These are phyloP conservation scores for Pollenia labialis DNA, from an alignment of 2,888 invertebrate genomes.

Conservation along the genomic window DNA sequence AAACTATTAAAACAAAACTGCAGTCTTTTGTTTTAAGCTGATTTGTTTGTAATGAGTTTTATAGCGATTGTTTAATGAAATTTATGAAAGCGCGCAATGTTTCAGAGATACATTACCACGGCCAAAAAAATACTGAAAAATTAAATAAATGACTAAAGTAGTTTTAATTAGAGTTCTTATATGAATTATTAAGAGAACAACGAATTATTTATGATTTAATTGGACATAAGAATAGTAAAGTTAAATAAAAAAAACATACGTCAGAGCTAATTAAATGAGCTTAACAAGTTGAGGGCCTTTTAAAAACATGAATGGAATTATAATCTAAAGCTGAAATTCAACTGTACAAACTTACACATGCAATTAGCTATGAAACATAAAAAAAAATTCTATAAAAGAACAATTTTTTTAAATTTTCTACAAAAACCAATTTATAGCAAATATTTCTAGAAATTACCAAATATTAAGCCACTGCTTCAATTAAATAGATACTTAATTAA, in stretches of 20 bases:
- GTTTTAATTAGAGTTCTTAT: constrained; percentile 64
- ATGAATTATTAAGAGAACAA: constrained; percentile 56
- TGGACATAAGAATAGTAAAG: constrained; percentile 14
- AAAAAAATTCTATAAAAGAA: too few relatives aligned
- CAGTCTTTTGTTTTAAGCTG: constrained; percentile 67
- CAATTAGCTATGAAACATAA: too few relatives aligned
- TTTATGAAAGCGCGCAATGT: constrained; percentile 47
- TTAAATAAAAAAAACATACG: neutral
- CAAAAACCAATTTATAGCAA: too few relatives aligned
- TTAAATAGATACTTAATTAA: too few relatives aligned
- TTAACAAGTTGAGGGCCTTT: too few relatives aligned
- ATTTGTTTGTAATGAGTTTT: constrained; percentile 66
- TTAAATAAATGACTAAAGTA: constrained; percentile 55
- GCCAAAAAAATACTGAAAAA: neutral
- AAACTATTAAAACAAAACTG: constrained; percentile 18
- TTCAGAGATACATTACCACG: constrained; percentile 35
- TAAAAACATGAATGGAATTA: too few relatives aligned
- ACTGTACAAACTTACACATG: too few relatives aligned
- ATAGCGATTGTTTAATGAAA: constrained; percentile 66
- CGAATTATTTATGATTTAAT: constrained; percentile 37
- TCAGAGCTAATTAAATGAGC: neutral
- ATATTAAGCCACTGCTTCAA: too few relatives aligned
- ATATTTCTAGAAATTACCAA: too few relatives aligned
- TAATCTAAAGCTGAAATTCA: too few relatives aligned
- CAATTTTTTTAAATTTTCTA: too few relatives aligned